These are phyloP conservation scores for Heterochromis multidens DNA, from an alignment of 2,113 vertebrate species.

Conservation along the genomic window DNA sequence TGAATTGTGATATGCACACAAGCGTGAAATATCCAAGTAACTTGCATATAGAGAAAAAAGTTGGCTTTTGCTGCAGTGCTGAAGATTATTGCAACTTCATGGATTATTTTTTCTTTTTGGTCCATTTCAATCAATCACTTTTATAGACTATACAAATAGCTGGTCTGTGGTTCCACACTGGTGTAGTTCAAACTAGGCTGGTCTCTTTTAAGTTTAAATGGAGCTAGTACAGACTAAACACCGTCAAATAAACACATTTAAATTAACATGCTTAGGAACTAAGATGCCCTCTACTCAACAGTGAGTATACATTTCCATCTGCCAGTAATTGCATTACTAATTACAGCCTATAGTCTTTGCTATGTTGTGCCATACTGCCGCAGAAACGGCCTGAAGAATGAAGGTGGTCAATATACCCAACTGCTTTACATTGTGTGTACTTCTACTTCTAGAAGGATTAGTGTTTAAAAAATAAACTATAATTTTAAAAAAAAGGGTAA, in stretches of 20 bases:
- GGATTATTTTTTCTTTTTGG: neutral
- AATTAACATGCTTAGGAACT: neutral
- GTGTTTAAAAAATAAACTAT: neutral
- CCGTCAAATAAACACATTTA: neutral
- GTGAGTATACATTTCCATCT: neutral
- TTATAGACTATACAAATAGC: neutral
- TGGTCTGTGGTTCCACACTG: neutral
- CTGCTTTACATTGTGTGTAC: neutral
- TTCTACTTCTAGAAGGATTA: neutral
- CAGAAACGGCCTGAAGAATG: neutral
- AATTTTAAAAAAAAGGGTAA: neutral
- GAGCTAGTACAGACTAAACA: neutral
- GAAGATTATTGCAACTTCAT: neutral
- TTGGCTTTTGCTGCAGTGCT: neutral
- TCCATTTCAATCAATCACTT: neutral
- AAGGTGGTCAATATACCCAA: neutral
- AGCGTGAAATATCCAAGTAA: neutral
- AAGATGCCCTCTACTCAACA: neutral
- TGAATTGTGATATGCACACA: neutral
- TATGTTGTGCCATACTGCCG: neutral
- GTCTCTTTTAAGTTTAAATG: neutral
- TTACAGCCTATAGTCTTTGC: neutral
- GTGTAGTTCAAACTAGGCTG: neutral
- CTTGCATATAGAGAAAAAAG: neutral
- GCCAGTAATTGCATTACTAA: neutral